A percentile compares a stretch with the other conserved stretches of the same genome.
Conservation (phyloP, 2,888 invertebrate genomes). For the Drosophila setosimentum region DNA sequence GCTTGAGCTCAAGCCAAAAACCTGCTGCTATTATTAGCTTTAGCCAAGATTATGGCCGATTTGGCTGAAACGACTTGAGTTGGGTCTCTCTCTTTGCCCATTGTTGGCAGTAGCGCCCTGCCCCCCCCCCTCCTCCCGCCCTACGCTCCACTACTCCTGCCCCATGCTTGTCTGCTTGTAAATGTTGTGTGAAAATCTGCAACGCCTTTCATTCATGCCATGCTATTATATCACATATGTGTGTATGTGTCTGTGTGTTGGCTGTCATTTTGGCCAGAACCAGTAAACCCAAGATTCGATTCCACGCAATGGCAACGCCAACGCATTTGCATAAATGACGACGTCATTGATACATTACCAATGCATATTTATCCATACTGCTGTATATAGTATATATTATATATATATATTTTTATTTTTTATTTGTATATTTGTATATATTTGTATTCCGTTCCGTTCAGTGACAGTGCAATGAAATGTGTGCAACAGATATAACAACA, state of each 20-base stretch:
- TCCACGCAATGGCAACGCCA: slow-evolving; percentile 39
- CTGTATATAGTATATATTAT: slow-evolving; percentile 4
- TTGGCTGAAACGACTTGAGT: slow-evolving; percentile 54
- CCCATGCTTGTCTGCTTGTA: slow-evolving; percentile 17
- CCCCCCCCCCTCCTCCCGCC: background rate
- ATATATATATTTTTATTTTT: background rate
- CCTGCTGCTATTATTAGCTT: slow-evolving; percentile 81
- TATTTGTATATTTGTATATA: slow-evolving; percentile 18
- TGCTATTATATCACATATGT: slow-evolving; percentile 70
- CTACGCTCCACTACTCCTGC: background rate
- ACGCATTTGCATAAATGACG: slow-evolving; percentile 47
- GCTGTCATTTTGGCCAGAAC: slow-evolving; percentile 73
- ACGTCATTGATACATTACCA: slow-evolving; percentile 61
- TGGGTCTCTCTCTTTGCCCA: slow-evolving; percentile 46
- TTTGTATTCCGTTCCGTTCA: slow-evolving; percentile 31
- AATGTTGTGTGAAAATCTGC: slow-evolving; percentile 73
- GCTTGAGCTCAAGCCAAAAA: slow-evolving; percentile 64
- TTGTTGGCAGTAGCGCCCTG: slow-evolving; percentile 34
- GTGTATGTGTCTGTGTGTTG: slow-evolving; percentile 58
- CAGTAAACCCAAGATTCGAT: slow-evolving; percentile 49
- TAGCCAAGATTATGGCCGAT: slow-evolving; percentile 76
- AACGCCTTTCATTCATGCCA: slow-evolving; percentile 77
- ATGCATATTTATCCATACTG: slow-evolving; percentile 30
- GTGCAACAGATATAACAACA: slow-evolving; percentile 45
- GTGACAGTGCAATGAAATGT: slow-evolving; percentile 75